Conservation (phyloP, 2,888 invertebrate species). For the Agriopis leucophaearia region DNA sequence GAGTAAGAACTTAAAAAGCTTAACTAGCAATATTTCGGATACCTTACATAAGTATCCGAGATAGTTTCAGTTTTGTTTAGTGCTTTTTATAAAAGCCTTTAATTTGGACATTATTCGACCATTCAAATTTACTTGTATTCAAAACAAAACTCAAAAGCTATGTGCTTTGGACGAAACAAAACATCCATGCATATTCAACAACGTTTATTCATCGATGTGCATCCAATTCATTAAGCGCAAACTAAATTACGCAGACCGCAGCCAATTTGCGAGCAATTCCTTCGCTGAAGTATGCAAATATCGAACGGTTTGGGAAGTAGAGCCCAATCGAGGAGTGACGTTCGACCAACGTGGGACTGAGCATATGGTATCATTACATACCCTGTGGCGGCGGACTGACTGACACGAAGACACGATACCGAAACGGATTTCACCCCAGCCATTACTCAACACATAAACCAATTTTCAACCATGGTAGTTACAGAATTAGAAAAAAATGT, state of each 20-base stretch:
- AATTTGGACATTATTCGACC: too few relatives aligned
- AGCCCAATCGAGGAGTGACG: slow-evolving; percentile 46
- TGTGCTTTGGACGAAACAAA: slow-evolving; percentile 36
- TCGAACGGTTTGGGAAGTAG: slow-evolving; percentile 56
- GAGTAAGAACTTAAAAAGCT: too few relatives aligned
- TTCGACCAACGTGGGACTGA: slow-evolving; percentile 38
- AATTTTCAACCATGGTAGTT: neutral
- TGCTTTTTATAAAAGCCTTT: too few relatives aligned
- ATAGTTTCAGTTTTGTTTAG: too few relatives aligned
- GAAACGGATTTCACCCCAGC: slow-evolving; percentile 9
- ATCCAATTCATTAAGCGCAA: slow-evolving; percentile 54
- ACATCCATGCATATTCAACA: slow-evolving; percentile 39
- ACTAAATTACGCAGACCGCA: slow-evolving; percentile 50
- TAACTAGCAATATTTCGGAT: too few relatives aligned
- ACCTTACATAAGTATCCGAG: too few relatives aligned
- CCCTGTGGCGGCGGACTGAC: slow-evolving; percentile 44
- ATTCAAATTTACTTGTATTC: slow-evolving; percentile 1
- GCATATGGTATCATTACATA: slow-evolving; percentile 60
- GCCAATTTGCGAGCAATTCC: slow-evolving; percentile 58
- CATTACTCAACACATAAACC: slow-evolving; percentile 10
- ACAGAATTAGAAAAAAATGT: neutral
- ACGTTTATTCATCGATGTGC: slow-evolving; percentile 45
- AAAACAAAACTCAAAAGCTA: slow-evolving; percentile 23
- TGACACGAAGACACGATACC: slow-evolving; percentile 31
- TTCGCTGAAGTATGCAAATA: slow-evolving; percentile 55